Base-by-base conservation (phyloP, 2,888 invertebrate genomes). In the Alloplasta piceator region DNA sequence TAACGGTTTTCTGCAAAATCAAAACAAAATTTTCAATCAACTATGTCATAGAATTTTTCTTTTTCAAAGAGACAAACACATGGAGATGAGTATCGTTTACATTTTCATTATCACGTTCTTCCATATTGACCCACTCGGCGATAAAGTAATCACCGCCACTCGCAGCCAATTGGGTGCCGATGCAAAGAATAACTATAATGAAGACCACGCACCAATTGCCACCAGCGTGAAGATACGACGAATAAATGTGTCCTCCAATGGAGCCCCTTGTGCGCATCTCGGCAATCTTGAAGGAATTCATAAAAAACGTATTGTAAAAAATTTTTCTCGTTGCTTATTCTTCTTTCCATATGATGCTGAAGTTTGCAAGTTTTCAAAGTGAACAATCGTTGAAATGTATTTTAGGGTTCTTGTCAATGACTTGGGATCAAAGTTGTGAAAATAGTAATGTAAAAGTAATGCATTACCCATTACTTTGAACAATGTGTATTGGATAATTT, bases 71-170 rank as follows among this genome's bases (percentile, higher is more conserved):
- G n/a, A n/a, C n/a, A n/a, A n/a, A n/a, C n/a, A 68, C 16, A 6
- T 7, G 36, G 16, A 5, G 39, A 10, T 9, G 41, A 68, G 1
- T 14, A 60, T 5, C 7, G 85, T 88, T 87, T 74, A 90, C 90
- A 12, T 75, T 73, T 1, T 74, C 50, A 4, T 71, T 41, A n/a
- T 74, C 66, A 10, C 60, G 66, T 43, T 90, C 89, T 76, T 92
- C 91, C 84, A 89, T 84, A n/a, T 89, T 88, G 38, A 91, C 92
- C 97, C 97, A 97, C 88, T 94, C 95, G 5, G 96, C 94, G 6
- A 97, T 94, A 93, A 96, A 97, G 92, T 95, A 97, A 90, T 97
- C 97, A 0, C 95, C 94, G 5, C 94, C 94, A 7, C 96, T 97
- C 0, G 95, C 96, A 50, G 95, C 92, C 5, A 94, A 86, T 92